Evolutionary conservation across 2,888 invertebrate genomes (phyloP).

Genomic region (Drosophila putrida): DNA sequence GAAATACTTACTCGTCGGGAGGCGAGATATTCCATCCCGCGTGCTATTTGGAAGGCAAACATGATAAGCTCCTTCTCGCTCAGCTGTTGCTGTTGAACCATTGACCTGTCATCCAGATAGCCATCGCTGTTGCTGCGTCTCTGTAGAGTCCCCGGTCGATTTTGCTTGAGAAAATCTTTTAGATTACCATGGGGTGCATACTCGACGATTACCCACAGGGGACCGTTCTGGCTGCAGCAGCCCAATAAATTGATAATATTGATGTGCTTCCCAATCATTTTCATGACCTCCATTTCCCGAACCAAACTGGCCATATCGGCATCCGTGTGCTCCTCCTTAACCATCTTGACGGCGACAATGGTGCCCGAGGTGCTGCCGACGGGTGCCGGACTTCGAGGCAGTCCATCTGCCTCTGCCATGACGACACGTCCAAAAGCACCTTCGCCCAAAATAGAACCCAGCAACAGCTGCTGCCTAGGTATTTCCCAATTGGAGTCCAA

Average conservation of each 20-base stretch:
- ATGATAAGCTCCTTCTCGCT: slow-evolving; percentile 97
- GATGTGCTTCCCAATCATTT: slow-evolving; percentile 98
- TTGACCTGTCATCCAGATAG: slow-evolving; percentile 68
- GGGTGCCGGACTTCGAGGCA: slow-evolving; percentile 60
- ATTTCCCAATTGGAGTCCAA: slow-evolving; percentile 98
- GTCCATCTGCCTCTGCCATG: slow-evolving; percentile 91
- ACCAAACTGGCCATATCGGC: slow-evolving; percentile 98
- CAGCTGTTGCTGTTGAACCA: slow-evolving; percentile 82
- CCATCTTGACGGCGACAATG: slow-evolving; percentile 99
- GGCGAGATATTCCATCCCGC: slow-evolving; percentile 99
- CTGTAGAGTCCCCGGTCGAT: slow-evolving; percentile 85
- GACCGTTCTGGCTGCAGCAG: slow-evolving; percentile 97
- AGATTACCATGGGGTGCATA: slow-evolving; percentile 97
- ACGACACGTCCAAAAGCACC: slow-evolving; percentile 99
- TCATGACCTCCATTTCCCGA: slow-evolving; percentile 99
- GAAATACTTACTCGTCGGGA: slow-evolving; percentile 89
- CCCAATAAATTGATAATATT: slow-evolving; percentile 99
- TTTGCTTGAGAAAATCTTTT: slow-evolving; percentile 95
- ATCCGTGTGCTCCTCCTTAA: slow-evolving; percentile 99
- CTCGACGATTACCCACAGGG: slow-evolving; percentile 94
- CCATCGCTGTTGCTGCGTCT: slow-evolving; percentile 76
- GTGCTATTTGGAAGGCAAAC: slow-evolving; percentile 98
- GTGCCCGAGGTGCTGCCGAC: slow-evolving; percentile 80
- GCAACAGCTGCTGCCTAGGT: slow-evolving; percentile 90
- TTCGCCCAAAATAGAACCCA: slow-evolving; percentile 96